Base-by-base conservation (phyloP, 2,888 invertebrate genomes). In the Brachypalpus laphriformis region DNA sequence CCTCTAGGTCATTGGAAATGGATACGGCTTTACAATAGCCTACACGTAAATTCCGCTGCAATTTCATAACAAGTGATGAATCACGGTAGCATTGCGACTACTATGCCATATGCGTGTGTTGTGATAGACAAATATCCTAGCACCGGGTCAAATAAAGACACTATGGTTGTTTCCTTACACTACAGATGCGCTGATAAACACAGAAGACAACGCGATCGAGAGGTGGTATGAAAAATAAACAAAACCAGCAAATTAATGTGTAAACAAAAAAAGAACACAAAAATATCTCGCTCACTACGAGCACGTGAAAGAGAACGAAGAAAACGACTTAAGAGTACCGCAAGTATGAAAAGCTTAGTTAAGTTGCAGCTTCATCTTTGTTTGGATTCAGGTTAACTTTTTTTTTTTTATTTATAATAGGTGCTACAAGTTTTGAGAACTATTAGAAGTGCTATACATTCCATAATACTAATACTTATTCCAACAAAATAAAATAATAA, bases 71-170 rank as follows among this genome's bases (percentile, higher is more conserved):
- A 49, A 57, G 54, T 45, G 74, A 75, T 75, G 72, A 82, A 71
- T 81, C 85, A 74, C 54, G 40, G 18, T 51, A 66, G 18, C 28
- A 65, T 20, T 68, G 56, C 63, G 72, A 57, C 77, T 87, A 83
- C 37, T 85, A 86, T 37, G 87, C 76, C 47, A 86, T 78, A 9
- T 88, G 88, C 76, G 89, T 31, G 4, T 90, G 76, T 65, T 88
- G 89, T 9, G 91, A 90, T 16, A 91, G 65, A 3, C 87, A 82
- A 34, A 89, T n/a, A 87, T 9, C 91, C 91, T 70, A 89, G 88
- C 16, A 89, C 81, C 47, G 91, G 75, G 7, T 91, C 91, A 16
- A 89, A 54, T 31, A 90, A 74, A 6, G 91, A 74, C 63, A 89
- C 88, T 5, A 88, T 37, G 89, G 25, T 22, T 72, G 65, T 49